Base-by-base conservation (phyloP, 2,113 vertebrate species). In the Emydura subglobosa region DNA sequence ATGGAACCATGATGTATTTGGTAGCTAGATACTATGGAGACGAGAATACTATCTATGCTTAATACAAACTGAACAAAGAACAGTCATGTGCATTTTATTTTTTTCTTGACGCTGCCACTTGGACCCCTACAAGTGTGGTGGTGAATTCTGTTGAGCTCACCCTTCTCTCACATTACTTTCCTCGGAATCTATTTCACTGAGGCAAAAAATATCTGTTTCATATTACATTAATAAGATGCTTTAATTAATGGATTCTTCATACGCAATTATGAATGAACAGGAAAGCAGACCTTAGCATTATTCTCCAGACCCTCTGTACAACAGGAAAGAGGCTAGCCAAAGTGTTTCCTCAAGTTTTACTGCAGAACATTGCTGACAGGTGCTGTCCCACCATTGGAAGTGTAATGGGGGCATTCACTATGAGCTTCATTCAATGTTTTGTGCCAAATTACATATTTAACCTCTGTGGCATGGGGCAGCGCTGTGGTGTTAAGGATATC, bases 21-120 rank as follows among this genome's bases (percentile, higher is more conserved):
- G 78, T 94, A 80, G 85, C 88, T 90, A 0, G 0, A 86, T 89
- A 42, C 90, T 87, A 89, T 93, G 88, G 96, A 90, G 85, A 94
- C 76, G 86, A 82, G 83, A 97, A 25, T 57, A 85, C 78, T 29
- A 88, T 95, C 95, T 94, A 96, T 65, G 93, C 91, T 96, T 92
- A 47, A 96, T 16, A 74, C 74, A 83, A 25, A 31, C 29, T 29
- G 85, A 91, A 86, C 42, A 79, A 83, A 49, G 59, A 61, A 61
- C 13, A 13, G 47, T 72, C 85, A 50, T 0, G 0, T 87, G 79
- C 83, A 88, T 90, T 88, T 89, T 0, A 0, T 83, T 88, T 68
- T 82, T 94, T 34, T 51, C 91, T 51, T 51, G 47, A 47, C 47
- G 0, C 0, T 74, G 85, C 42, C 2, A 21, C 79, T 51, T 65